Conservation (phyloP, 2,797 vertebrate species). For the Hirundo rustica region DNA sequence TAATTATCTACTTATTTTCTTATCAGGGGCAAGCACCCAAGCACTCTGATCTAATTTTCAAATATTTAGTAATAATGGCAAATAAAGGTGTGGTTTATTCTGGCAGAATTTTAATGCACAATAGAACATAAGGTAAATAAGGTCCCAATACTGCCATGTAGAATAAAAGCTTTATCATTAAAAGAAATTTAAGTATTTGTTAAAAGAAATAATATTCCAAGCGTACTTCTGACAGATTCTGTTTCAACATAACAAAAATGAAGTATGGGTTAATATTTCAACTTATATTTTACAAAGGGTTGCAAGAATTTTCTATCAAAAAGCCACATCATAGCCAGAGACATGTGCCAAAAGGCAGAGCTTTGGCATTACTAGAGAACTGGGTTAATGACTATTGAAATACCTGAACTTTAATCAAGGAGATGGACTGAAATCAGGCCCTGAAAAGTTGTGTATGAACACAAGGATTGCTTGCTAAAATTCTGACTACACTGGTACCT, state of each 20-base stretch:
- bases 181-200: not conserved
- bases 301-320: not conserved
- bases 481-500: conserved; percentile 12
- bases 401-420: conserved; percentile 8
- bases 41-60: conserved; percentile 34
- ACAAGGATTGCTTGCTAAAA: conserved; percentile 9
- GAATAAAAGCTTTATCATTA: not conserved
- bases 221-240: not conserved
- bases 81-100: not conserved
- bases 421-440: conserved; percentile 19
- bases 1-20: conserved; percentile 47
- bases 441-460: conserved; percentile 4
- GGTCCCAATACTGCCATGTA: not conserved
- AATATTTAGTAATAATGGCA: not conserved
- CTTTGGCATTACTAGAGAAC: not conserved
- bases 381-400: not conserved
- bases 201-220: conserved; percentile 7
- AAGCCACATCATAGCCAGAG: not conserved
- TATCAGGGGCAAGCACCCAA: conserved; percentile 44
- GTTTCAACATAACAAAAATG: not conserved
- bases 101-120: not conserved
- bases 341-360: not conserved
- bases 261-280: not conserved
- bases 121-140: not conserved
- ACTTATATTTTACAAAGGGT: not conserved